These are phyloP conservation scores for Hiodon tergisus DNA, from an alignment of 2,113 vertebrate species.

Conservation along the genomic window DNA sequence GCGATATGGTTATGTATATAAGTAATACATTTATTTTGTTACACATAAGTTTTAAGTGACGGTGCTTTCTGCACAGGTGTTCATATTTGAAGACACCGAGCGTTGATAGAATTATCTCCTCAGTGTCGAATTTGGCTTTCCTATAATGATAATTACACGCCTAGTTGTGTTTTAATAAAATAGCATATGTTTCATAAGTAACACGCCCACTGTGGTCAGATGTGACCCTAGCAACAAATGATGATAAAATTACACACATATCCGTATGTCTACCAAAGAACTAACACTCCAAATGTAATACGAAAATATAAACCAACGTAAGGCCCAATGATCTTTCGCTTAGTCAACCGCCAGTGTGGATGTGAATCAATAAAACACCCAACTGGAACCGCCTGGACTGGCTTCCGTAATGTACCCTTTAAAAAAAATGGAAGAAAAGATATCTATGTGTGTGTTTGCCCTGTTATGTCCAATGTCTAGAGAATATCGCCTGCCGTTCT, in stretches of 20 bases:
- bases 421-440: not conserved
- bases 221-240: not conserved
- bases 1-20: conserved; percentile 4
- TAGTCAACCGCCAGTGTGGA: not conserved
- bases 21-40: not conserved
- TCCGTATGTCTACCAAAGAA: not conserved
- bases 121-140: not conserved
- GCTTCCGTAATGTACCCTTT: conserved; percentile 23
- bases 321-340: conserved; percentile 24
- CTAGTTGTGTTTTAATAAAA: not conserved
- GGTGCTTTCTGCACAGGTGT: not conserved
- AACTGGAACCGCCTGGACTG: conserved; percentile 36
- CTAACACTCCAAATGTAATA: not conserved
- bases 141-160: not conserved
- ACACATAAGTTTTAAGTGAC: not conserved
- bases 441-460: conserved; percentile 15
- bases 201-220: not conserved
- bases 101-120: not conserved
- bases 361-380: conserved; percentile 16
- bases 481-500: conserved; percentile 1
- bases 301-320: not conserved
- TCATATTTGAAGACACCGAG: not conserved
- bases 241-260: not conserved
- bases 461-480: not conserved
- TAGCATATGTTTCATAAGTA: not conserved